phyloP scores from a whole-genome alignment of 2,888 invertebrate species.

The Elgonia sp. region DNA sequence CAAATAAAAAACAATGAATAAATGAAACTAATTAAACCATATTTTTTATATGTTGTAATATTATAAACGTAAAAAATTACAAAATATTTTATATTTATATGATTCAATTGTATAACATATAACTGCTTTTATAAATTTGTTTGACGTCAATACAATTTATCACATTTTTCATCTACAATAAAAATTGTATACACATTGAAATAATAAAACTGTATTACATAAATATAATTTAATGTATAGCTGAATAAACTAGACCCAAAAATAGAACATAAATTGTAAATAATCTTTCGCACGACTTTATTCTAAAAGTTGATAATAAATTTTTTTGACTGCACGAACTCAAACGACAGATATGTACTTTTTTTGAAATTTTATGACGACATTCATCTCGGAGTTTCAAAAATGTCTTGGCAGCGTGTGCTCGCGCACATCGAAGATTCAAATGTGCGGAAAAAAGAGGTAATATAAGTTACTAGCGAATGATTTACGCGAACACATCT shows the following conservation, averaged over 20 bases:
- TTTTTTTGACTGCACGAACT: neutral
- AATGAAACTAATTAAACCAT: no score
- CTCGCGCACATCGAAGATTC: slow-evolving; percentile 21
- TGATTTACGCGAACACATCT: slow-evolving; percentile 54
- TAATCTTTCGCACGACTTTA: neutral
- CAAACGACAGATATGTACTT: slow-evolving; percentile 7
- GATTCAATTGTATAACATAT: no score
- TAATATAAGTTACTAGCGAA: slow-evolving; percentile 43
- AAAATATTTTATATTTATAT: no score
- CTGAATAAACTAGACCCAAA: neutral
- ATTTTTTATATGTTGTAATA: no score
- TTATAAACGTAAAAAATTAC: no score
- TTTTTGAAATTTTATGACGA: slow-evolving; percentile 9
- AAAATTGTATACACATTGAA: neutral
- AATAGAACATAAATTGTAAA: slow-evolving; percentile 1
- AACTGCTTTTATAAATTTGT: no score
- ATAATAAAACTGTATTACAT: neutral
- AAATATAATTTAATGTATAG: neutral
- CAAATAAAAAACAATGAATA: no score
- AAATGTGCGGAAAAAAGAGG: slow-evolving; percentile 18
- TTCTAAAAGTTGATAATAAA: neutral
- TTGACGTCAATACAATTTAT: no score
- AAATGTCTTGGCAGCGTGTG: slow-evolving; percentile 7
- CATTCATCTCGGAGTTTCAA: slow-evolving; percentile 10
- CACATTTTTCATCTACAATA: no score